Conservation (phyloP, 2,113 vertebrate species). For the Odocoileus virginianus region DNA sequence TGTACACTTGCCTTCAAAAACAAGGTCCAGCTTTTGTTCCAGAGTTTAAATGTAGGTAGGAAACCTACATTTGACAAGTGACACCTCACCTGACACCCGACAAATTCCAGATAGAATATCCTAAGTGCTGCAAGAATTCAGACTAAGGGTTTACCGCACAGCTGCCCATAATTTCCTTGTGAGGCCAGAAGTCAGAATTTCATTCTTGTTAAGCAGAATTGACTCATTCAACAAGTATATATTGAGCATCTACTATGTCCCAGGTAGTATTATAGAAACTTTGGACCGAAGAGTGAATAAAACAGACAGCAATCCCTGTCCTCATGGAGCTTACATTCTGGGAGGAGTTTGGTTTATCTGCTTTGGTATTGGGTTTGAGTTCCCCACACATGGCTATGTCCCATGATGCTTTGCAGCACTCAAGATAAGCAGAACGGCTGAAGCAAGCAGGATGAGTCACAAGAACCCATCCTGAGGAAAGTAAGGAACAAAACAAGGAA, state of each 20-base stretch:
- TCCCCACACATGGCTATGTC: not conserved
- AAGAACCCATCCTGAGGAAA: not conserved
- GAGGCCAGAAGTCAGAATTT: not conserved
- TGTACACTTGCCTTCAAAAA: not conserved
- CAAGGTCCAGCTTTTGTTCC: not conserved
- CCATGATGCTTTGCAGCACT: not conserved
- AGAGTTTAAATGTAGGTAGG: not conserved
- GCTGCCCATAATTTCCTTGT: not conserved
- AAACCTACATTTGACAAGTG: not conserved
- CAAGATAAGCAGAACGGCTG: not conserved
- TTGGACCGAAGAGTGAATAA: not conserved
- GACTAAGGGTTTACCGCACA: not conserved
- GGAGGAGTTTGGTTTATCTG: not conserved
- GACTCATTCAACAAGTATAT: not conserved
- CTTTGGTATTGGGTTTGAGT: not conserved
- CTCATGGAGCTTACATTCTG: not conserved
- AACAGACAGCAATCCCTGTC: not conserved
- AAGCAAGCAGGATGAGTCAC: not conserved
- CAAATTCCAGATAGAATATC: not conserved
- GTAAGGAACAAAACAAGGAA: not conserved
- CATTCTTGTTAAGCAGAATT: not conserved
- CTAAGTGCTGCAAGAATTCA: not conserved
- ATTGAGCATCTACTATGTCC: not conserved
- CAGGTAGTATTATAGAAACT: not conserved
- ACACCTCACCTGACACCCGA: not conserved